Base-by-base conservation (phyloP, 2,113 vertebrate genomes). In the Chunga burmeisteri region DNA sequence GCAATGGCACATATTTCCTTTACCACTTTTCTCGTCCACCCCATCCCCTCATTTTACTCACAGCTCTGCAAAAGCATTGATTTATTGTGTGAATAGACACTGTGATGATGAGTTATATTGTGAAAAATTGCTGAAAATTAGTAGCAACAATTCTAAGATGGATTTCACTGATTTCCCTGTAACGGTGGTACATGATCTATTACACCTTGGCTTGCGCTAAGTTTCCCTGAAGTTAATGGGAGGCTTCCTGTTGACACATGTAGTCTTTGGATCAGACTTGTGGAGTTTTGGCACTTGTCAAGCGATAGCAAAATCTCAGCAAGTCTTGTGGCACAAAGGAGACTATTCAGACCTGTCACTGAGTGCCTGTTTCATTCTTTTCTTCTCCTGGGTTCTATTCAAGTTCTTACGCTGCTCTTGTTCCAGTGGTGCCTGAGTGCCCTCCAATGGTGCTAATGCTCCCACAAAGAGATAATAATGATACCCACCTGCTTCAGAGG, bases 341-440 rank as follows among this genome's bases (percentile, higher is more conserved):
- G 79, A 47, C 93, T 77, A 78, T 96, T 95, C 93, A 95, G 92
- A 93, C 63, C 80, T 92, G 96, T 93, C 94, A 71, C 42, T n/a
- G 88, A 90, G 88, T 81, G 82, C 79, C 67, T 94, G 79, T 81
- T 88, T 49, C 50, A 16, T 83, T 93, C 92, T 74, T 93, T 94
- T 96, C 81, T 85, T 87, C 62, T 94, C 82, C 58, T 82, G 16
- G 10, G 58, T 88, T 96, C 84, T 87, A 65, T 96, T 96, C 91
- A 85, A 94, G 91, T 87, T 94, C 92, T 95, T 92, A 23, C 1
- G 63, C 79, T 93, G 77, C 86, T 95, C 95, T 88, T 94, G 93
- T 94, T 96, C 95, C 94, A 91, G 93, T 94, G 94, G 97, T 96
- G 96, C 94, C 96, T 90, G 96, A 97, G 97, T 97, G 97, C 95